Percentiles rank a stretch among this genome's conserved stretches.
These are phyloP conservation scores for Willisornis vidua DNA, from an alignment of 2,113 vertebrate species.

Conservation along the genomic window DNA sequence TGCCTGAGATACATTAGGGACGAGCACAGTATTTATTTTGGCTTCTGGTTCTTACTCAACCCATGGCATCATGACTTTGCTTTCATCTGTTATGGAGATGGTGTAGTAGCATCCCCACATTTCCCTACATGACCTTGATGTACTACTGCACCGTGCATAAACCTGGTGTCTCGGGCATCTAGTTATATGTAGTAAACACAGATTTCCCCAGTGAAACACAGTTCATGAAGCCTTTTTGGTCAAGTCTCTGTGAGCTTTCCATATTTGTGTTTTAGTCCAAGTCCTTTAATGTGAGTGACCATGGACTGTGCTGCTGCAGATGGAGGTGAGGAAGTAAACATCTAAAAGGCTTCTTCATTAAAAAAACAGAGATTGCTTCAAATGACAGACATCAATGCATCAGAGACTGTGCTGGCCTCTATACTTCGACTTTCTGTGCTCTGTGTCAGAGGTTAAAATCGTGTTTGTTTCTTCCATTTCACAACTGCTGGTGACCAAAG, in stretches of 20 bases:
- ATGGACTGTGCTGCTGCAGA: neutral
- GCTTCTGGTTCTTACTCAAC: neutral
- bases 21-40: neutral
- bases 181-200: neutral
- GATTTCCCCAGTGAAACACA: neutral
- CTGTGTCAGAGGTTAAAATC: neutral
- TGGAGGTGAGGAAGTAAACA: neutral
- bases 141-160: neutral
- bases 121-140: neutral
- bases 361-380: neutral
- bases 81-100: neutral
- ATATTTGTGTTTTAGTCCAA: neutral
- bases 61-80: neutral
- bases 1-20: neutral
- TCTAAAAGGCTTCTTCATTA: neutral
- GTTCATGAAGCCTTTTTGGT: neutral
- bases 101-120: neutral
- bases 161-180: neutral
- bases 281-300: neutral
- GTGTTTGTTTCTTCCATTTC: neutral
- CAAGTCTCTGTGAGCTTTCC: neutral
- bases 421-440: neutral
- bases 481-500: neutral
- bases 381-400: neutral
- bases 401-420: neutral